phyloP scores from a whole-genome alignment of 1,140 invertebrate species.

The Dendrolimus kikuchii region DNA sequence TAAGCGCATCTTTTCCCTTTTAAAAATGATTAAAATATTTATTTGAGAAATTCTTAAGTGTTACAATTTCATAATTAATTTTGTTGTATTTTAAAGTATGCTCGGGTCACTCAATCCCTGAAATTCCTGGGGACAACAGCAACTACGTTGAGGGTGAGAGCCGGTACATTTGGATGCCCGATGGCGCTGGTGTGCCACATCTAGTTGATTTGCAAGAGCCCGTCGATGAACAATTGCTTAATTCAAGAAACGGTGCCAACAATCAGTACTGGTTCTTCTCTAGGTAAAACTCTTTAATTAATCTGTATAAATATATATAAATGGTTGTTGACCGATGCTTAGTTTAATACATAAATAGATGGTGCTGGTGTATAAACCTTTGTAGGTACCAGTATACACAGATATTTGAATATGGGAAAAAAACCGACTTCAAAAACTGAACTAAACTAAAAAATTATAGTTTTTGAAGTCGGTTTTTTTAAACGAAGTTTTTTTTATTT shows the following conservation, averaged over 20 bases:
- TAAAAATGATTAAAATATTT: not conserved
- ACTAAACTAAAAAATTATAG: too few relatives aligned
- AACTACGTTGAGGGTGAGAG: slow-evolving; percentile 50
- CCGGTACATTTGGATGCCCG: slow-evolving; percentile 51
- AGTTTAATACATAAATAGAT: too few relatives aligned
- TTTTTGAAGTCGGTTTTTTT: too few relatives aligned
- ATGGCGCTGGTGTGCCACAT: slow-evolving; percentile 29
- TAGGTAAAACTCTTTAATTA: slow-evolving; percentile 19
- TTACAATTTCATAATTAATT: not conserved
- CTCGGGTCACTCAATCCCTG: slow-evolving; percentile 21
- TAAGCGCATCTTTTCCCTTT: too few relatives aligned
- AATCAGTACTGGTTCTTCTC: slow-evolving; percentile 50
- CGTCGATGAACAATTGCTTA: slow-evolving; percentile 14
- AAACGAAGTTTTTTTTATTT: too few relatives aligned
- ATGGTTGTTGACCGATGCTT: too few relatives aligned
- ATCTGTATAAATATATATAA: too few relatives aligned
- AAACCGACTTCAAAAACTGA: too few relatives aligned
- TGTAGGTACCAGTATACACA: too few relatives aligned
- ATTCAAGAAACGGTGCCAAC: slow-evolving; percentile 31
- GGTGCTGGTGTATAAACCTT: too few relatives aligned
- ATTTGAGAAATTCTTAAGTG: not conserved
- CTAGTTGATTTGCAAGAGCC: slow-evolving; percentile 42
- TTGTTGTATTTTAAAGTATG: slow-evolving; percentile 27
- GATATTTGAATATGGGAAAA: too few relatives aligned
- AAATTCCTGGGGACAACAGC: slow-evolving; percentile 43